Evolutionary conservation across 1,140 invertebrate genomes (phyloP), one percentile per base, ranked within the genome.

Genomic region (Helicoverpa zea): DNA sequence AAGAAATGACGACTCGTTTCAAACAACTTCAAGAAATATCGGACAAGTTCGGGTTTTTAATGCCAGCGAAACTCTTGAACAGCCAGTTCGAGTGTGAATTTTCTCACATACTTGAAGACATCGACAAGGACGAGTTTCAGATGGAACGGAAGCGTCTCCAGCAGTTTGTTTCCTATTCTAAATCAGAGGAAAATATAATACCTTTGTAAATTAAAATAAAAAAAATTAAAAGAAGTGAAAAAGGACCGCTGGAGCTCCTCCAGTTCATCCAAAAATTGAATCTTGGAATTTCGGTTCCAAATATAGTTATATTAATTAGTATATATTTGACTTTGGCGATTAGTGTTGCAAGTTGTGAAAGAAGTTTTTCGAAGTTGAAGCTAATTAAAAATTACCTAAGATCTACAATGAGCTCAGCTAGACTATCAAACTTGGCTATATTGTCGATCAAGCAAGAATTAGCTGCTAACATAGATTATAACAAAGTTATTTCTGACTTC

Each of bases 301-400:
- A 30, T 35, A 63, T 63, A 58, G 59, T 63, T 30, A 63, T 63
- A 29, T 63, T 63, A 30, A 63, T 63, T 63, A 29, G 61, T 43
- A 63, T 35, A 63, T 63, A 63, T 63, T 63, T 63, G 61, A 63
- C 61, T 63, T 63, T 63, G 61, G 61, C 61, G 61, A 63, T 63
- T 43, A 63, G 30, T 63, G 61, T 63, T 30, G 30, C 61, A 63
- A 63, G 61, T 29, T 63, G 61, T 63, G 61, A 63, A 30, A 35
- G 61, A 63, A 63, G 61, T 63, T 63, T 63, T 63, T 63, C 61
- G 61, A 63, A 63, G 61, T 63, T 63, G 61, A 63, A 63, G 29
- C 61, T 63, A 63, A 63, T 63, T 35, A 63, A 59, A 63, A 63
- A 63, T 35, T 63, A 63, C 30, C 29, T 63, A 29, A 43, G 61